These are phyloP conservation scores for Setipinna tenuifilis DNA, from an alignment of 2,797 vertebrate species.

Conservation along the genomic window DNA sequence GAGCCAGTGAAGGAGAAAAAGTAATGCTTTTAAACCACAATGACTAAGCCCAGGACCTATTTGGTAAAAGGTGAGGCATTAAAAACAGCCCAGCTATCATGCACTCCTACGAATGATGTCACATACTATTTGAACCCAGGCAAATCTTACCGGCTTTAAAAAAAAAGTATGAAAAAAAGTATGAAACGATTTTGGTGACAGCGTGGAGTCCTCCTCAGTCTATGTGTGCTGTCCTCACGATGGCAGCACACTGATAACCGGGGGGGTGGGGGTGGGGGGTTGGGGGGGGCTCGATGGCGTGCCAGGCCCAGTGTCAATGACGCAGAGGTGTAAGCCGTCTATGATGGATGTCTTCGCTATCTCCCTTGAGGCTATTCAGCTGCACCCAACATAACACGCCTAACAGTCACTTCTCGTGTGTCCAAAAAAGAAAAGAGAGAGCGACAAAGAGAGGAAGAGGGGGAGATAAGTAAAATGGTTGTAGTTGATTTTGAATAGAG, in stretches of 20 bases:
- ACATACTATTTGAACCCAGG: no score
- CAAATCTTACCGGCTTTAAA: no score
- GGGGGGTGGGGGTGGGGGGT: not conserved
- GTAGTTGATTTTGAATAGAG: not conserved
- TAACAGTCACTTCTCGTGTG: slow-evolving; percentile 18
- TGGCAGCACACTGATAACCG: not conserved
- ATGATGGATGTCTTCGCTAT: not conserved
- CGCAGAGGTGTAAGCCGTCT: not conserved
- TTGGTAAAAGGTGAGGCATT: no score
- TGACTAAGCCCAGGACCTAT: no score
- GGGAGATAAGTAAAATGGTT: not conserved
- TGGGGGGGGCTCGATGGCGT: not conserved
- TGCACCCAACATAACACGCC: slow-evolving; percentile 6
- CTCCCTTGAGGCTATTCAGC: slow-evolving; percentile 1
- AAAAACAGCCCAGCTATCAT: no score
- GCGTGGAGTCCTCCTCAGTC: not conserved
- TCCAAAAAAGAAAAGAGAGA: not conserved
- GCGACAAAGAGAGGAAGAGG: not conserved
- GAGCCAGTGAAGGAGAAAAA: no score
- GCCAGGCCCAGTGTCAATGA: not conserved
- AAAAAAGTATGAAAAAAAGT: not conserved
- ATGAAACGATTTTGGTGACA: no score
- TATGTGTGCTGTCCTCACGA: not conserved
- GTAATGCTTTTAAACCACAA: no score
- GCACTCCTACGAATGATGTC: no score